Conservation (phyloP, 2,797 vertebrate genomes). For the Tragopan temminckii region DNA sequence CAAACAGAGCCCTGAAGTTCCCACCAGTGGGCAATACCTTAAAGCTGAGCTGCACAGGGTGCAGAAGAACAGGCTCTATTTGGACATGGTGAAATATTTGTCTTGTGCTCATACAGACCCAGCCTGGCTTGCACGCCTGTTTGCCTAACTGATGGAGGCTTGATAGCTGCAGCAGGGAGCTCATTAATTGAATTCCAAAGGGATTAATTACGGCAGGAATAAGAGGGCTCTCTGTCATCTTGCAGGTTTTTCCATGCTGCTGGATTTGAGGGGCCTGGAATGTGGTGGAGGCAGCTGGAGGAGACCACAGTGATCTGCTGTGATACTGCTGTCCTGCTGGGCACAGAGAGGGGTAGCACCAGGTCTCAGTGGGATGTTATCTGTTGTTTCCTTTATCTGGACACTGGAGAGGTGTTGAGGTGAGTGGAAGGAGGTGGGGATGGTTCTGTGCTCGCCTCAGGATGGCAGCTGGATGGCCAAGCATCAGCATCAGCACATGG, state of each 20-base stretch:
- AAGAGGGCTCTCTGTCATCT: slow-evolving; percentile 38
- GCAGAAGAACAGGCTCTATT: not conserved
- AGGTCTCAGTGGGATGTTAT: not conserved
- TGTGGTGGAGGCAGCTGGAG: not conserved
- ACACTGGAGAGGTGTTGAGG: no score
- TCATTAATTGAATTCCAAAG: slow-evolving; percentile 73
- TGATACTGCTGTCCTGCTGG: not conserved
- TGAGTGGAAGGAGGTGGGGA: not conserved
- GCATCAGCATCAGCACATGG: not conserved
- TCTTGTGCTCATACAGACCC: slow-evolving; percentile 3
- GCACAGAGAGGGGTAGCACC: not conserved
- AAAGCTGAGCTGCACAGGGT: not conserved
- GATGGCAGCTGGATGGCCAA: accelerated
- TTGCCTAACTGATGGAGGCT: slow-evolving; percentile 45
- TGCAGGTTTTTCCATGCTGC: not conserved
- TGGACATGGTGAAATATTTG: slow-evolving; percentile 11
- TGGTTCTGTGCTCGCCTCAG: accelerated
- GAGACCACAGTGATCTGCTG: not conserved
- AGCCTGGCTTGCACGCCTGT: slow-evolving; percentile 35
- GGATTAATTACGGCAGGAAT: slow-evolving; percentile 58
- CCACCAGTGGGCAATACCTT: not conserved
- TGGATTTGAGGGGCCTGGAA: not conserved
- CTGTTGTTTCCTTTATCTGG: not conserved
- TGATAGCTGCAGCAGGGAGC: slow-evolving; percentile 42
- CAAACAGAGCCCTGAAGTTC: not conserved